Conservation (phyloP, 2,888 invertebrate species). For the Ormyrus thymus region DNA sequence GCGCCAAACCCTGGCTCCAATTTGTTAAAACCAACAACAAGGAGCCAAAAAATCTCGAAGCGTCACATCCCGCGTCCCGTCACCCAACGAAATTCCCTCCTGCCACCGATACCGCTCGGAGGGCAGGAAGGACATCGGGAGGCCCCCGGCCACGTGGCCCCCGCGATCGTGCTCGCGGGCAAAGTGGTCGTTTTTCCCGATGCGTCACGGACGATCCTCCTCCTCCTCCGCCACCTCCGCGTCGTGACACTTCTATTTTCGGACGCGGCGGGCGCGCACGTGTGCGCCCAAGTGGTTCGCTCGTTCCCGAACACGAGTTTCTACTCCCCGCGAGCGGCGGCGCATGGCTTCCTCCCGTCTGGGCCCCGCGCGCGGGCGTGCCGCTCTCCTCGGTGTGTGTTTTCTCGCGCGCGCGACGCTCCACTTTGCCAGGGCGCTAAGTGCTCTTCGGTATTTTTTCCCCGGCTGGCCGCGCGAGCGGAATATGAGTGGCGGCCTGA, state of each 20-base stretch:
- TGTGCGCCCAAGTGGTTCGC: conserved; percentile 63
- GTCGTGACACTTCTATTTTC: conserved; percentile 57
- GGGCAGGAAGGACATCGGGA: neutral
- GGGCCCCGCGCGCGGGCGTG: neutral
- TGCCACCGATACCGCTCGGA: neutral
- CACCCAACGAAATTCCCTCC: neutral
- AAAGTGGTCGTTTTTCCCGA: conserved; percentile 48
- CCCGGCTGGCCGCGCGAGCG: neutral
- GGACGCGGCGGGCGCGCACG: conserved; percentile 28
- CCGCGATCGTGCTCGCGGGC: conserved; percentile 49
- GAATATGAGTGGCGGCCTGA: conserved; percentile 30
- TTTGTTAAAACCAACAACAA: conserved; percentile 5
- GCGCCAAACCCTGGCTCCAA: neutral
- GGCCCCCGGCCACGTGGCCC: conserved; percentile 26
- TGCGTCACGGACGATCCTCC: neutral
- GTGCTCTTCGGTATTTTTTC: conserved; percentile 36
- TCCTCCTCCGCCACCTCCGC: neutral
- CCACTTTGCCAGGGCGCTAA: conserved; percentile 21
- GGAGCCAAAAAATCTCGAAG: neutral
- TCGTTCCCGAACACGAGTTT: conserved; percentile 66
- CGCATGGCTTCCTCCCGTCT: conserved; percentile 23
- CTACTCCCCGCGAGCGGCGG: conserved; percentile 63
- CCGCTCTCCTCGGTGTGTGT: conserved; percentile 32
- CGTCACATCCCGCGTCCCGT: neutral
- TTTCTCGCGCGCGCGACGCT: conserved; percentile 34